Base-by-base conservation (phyloP, 2,113 vertebrate genomes). In the Aptenodytes forsteri region DNA sequence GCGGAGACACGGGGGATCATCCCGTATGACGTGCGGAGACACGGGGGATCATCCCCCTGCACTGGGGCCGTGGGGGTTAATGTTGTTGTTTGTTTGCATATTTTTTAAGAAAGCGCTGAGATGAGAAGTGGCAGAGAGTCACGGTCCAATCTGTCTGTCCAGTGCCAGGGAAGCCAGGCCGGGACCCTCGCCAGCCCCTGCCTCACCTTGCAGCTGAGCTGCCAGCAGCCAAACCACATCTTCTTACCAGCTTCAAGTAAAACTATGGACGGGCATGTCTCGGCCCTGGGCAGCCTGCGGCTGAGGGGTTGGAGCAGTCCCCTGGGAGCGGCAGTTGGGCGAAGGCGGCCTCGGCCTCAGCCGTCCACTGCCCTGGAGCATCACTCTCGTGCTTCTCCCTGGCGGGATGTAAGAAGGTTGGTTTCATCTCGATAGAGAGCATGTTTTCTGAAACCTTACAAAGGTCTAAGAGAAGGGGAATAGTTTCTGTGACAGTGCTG, bases 41-140 rank as follows among this genome's bases (percentile, higher is more conserved):
- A 1, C 1, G 0, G 16, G 10, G n/a, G 6, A 40, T 77, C 46
- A 30, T 73, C 7, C 11, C 14, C 21, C 38, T 1, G 0, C 13
- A 7, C 44, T 82, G 23, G 29, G 54, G 25, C 27, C 7, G 0
- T 29, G 20, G 30, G 34, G 27, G 9, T 82, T 88, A 62, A 30
- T 54, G 7, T 5, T 52, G 18, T 13, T 71, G 8, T 17, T 72
- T 29, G 10, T 59, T 61, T 70, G 32, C 27, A 23, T 5, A 30
- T 46, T 79, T 91, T 79, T 71, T 21, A 66, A 49, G 83, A 75
- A 83, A 58, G 18, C 1, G 0, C 19, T 44, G 79, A 49, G 70
- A 36, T 80, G 42, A 71, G 36, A 89, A 76, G 38, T 16, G 9
- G 8, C 46, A 76, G 30, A 46, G 49, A 50, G 47, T 36, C 1